Conservation (phyloP, 2,797 vertebrate species). For the Gadopsis marmoratus region DNA sequence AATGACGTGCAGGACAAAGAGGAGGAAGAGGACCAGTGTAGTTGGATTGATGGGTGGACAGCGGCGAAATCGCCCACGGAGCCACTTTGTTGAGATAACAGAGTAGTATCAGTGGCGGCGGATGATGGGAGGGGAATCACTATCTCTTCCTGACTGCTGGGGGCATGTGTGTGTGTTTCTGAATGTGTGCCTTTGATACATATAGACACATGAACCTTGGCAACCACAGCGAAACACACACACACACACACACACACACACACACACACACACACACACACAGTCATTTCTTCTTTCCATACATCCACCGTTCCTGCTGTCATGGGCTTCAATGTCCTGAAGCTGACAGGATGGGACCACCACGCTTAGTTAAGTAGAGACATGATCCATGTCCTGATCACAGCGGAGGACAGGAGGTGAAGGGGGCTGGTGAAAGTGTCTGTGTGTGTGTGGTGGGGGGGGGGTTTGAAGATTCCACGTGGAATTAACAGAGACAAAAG, state of each 20-base stretch:
- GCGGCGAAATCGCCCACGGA: conserved; percentile 52
- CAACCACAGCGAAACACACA: conserved; percentile 6
- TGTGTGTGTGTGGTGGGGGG: neutral
- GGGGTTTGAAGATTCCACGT: conserved; percentile 44
- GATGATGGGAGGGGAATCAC: conserved; percentile 40
- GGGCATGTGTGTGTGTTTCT: conserved; percentile 33
- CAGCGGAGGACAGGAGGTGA: conserved; percentile 51
- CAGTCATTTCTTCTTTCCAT: conserved; percentile 17
- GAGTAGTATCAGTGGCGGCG: conserved; percentile 38
- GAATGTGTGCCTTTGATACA: conserved; percentile 29
- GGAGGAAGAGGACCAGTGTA: conserved; percentile 37
- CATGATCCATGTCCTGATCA: conserved; percentile 76
- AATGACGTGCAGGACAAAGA: conserved; percentile 49
- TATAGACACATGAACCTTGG: conserved; percentile 20
- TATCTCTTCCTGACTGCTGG: conserved; percentile 52
- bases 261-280: conserved; percentile 10
- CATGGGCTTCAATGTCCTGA: conserved; percentile 55
- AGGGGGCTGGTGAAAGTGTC: neutral
- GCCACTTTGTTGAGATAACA: conserved; percentile 77
- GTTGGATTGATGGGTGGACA: conserved; percentile 53
- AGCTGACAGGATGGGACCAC: conserved; percentile 60
- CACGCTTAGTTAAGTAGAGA: conserved; percentile 72
- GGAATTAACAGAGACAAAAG: conserved; percentile 56
- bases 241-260: conserved; percentile 15
- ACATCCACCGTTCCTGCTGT: conserved; percentile 3